Evolutionary conservation across 2,113 vertebrate species (phyloP).

Genomic region (Aythya baeri): DNA sequence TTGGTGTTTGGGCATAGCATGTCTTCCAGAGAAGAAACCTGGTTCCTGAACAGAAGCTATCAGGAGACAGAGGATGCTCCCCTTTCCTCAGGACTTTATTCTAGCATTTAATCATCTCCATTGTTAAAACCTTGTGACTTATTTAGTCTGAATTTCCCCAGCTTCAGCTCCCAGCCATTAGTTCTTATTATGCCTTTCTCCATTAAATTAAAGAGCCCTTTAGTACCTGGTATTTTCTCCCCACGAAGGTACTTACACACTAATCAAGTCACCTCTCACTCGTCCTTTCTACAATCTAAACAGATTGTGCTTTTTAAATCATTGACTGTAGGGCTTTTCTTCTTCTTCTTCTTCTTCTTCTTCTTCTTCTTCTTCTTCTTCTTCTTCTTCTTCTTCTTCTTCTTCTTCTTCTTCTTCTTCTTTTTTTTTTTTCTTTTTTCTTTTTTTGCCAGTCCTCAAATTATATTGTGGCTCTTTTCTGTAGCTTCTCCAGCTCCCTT

Average conservation of each 20-base stretch:
- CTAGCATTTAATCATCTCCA: not conserved
- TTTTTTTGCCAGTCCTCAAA: not conserved
- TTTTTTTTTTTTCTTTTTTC: no score
- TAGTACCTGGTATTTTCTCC: not conserved
- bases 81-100: not conserved
- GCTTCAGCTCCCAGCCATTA: conserved; percentile 6
- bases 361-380: not conserved
- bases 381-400: not conserved
- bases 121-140: not conserved
- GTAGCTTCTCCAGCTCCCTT: not conserved
- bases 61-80: not conserved
- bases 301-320: conserved; percentile 4
- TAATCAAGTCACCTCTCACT: conserved; percentile 30
- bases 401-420: not conserved
- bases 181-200: conserved; percentile 9
- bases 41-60: not conserved
- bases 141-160: conserved; percentile 9
- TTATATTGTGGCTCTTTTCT: not conserved
- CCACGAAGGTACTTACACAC: not conserved
- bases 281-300: conserved; percentile 5
- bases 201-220: conserved; percentile 11
- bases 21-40: not conserved
- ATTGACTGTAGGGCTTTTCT: not conserved
- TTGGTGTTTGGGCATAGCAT: not conserved
- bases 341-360: not conserved